Conservation (phyloP, 2,888 invertebrate genomes). For the Mycogona germanica region DNA sequence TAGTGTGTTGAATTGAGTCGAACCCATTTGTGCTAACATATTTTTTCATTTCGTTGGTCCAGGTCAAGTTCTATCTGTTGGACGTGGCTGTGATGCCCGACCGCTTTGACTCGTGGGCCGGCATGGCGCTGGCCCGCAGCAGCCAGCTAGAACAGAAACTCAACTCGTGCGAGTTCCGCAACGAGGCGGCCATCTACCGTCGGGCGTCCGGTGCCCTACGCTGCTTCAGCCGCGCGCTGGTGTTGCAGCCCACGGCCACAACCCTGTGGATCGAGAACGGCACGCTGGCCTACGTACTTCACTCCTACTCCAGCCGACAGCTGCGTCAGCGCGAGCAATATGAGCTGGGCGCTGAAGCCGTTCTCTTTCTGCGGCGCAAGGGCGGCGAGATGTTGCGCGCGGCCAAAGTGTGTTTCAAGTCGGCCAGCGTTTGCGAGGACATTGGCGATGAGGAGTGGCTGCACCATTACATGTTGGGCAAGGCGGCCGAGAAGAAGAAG, state of each 20-base stretch:
- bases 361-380: slow-evolving; percentile 54
- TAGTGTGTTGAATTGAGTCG: too few species aligned
- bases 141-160: slow-evolving; percentile 64
- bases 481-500: slow-evolving; percentile 77
- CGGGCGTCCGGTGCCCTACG: slow-evolving; percentile 47
- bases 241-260: slow-evolving; percentile 57
- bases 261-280: slow-evolving; percentile 86
- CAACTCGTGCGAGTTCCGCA: slow-evolving; percentile 44
- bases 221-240: slow-evolving; percentile 68
- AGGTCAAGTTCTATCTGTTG: slow-evolving; percentile 62
- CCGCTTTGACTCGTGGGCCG: slow-evolving; percentile 86
- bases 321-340: slow-evolving; percentile 42
- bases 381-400: slow-evolving; percentile 66
- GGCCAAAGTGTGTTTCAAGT: slow-evolving; percentile 61
- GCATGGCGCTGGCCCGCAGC: slow-evolving; percentile 54
- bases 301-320: slow-evolving; percentile 76
- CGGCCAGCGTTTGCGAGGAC: slow-evolving; percentile 37
- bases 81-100: slow-evolving; percentile 69
- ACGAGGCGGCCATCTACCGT: slow-evolving; percentile 28
- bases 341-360: slow-evolving; percentile 37
- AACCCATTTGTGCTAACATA: too few species aligned
- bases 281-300: slow-evolving; percentile 74
- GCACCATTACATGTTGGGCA: slow-evolving; percentile 90
- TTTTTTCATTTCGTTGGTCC: too few species aligned
- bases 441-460: slow-evolving; percentile 79